Conservation (phyloP, 2,113 vertebrate genomes). For the Motacilla tschutschensis region DNA sequence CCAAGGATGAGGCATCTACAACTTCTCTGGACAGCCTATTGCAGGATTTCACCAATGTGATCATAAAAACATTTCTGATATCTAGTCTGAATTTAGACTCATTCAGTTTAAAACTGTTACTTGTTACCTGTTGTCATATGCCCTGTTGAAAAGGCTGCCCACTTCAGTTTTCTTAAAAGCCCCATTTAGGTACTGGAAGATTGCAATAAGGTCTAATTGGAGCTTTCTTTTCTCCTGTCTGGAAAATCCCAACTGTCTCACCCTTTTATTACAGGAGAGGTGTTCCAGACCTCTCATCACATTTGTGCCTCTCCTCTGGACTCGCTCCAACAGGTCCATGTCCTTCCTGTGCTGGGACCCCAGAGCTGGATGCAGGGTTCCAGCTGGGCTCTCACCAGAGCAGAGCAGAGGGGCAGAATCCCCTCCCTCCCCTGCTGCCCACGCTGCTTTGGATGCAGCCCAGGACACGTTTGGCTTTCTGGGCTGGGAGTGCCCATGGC, state of each 20-base stretch:
- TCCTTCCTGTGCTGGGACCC: no score
- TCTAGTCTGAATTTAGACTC: background rate
- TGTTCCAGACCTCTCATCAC: no score
- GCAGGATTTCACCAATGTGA: background rate
- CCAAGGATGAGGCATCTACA: background rate
- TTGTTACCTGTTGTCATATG: fast-evolving
- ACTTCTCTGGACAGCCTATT: background rate
- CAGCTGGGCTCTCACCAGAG: background rate
- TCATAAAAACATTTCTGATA: background rate
- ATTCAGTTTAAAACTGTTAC: background rate
- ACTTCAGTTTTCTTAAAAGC: background rate
- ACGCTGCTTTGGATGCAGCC: background rate
- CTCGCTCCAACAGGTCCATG: fast-evolving
- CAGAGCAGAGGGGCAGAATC: background rate
- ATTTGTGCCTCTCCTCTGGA: no score
- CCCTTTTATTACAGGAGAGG: background rate
- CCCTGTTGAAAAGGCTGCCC: background rate
- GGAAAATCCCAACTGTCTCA: background rate
- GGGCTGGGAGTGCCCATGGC: background rate
- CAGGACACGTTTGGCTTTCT: background rate
- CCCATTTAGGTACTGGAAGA: background rate
- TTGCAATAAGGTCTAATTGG: background rate
- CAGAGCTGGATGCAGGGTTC: background rate
- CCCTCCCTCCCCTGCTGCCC: background rate
- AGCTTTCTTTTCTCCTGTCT: background rate